Conservation (phyloP, 1,140 invertebrate genomes). For the Riptortus pedestris region DNA sequence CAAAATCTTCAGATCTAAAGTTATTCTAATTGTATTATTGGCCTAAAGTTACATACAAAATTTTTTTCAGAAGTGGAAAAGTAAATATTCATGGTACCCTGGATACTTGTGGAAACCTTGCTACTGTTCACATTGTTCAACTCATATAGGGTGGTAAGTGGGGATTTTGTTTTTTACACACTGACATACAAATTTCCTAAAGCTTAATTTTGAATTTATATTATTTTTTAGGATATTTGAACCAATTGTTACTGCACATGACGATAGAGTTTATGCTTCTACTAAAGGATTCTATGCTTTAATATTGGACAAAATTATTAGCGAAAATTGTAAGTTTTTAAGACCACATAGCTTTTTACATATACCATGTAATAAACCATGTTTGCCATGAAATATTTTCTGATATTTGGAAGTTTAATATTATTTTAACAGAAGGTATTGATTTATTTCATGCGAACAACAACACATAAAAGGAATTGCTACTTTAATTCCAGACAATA, state of each 20-base stretch:
- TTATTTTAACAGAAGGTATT: too few relatives aligned
- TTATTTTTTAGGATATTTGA: conserved; percentile 37
- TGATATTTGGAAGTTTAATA: too few relatives aligned
- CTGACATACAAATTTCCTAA: neutral
- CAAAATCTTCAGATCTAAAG: too few relatives aligned
- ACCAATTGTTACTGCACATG: conserved; percentile 31
- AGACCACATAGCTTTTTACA: too few relatives aligned
- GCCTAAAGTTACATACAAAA: too few relatives aligned
- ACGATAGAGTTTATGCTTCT: conserved; percentile 29
- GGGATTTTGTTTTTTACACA: too few relatives aligned
- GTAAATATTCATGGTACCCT: conserved; percentile 38
- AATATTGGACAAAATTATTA: conserved; percentile 35
- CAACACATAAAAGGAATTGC: too few relatives aligned
- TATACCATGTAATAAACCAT: neutral
- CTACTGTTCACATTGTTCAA: conserved; percentile 38
- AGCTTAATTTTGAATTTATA: conserved; percentile 15
- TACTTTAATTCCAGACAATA: too few relatives aligned
- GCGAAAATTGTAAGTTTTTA: conserved; percentile 35
- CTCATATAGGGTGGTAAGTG: conserved; percentile 41
- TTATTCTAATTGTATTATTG: too few relatives aligned
- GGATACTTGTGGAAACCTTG: conserved; percentile 41
- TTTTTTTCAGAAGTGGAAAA: conserved; percentile 34
- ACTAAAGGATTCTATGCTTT: conserved; percentile 35
- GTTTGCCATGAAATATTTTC: conserved; percentile 12
- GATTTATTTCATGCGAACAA: too few relatives aligned